These are phyloP conservation scores for Platysternon megacephalum DNA, from an alignment of 2,113 vertebrate genomes.

Conservation along the genomic window DNA sequence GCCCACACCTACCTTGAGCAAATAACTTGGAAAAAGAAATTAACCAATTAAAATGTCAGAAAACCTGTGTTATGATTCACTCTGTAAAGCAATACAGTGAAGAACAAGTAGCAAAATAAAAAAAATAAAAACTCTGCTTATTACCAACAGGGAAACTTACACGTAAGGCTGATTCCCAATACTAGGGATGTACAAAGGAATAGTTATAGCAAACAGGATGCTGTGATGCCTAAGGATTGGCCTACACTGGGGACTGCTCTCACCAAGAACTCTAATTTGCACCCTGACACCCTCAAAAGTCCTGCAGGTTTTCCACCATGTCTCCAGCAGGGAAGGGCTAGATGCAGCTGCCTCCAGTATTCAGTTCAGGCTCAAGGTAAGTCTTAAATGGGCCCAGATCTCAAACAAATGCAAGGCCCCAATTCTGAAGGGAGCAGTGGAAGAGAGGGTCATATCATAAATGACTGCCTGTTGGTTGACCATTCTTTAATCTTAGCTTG, in stretches of 20 bases:
- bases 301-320: neutral
- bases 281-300: neutral
- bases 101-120: neutral
- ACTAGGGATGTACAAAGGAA: neutral
- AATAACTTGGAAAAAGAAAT: neutral
- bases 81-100: neutral
- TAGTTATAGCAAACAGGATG: neutral
- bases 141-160: neutral
- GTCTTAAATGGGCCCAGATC: neutral
- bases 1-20: neutral
- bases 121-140: neutral
- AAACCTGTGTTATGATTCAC: neutral
- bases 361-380: neutral
- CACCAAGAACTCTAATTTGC: neutral
- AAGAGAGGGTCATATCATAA: neutral
- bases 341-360: neutral
- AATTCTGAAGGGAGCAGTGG: neutral
- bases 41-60: neutral
- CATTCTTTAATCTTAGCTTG: neutral
- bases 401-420: neutral
- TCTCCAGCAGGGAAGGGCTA: neutral
- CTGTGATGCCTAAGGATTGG: neutral
- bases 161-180: neutral
- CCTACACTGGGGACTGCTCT: neutral
- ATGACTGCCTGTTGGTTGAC: neutral